Evolutionary conservation across 2,888 invertebrate species (phyloP).

Genomic region (Lycaena phlaeas): DNA sequence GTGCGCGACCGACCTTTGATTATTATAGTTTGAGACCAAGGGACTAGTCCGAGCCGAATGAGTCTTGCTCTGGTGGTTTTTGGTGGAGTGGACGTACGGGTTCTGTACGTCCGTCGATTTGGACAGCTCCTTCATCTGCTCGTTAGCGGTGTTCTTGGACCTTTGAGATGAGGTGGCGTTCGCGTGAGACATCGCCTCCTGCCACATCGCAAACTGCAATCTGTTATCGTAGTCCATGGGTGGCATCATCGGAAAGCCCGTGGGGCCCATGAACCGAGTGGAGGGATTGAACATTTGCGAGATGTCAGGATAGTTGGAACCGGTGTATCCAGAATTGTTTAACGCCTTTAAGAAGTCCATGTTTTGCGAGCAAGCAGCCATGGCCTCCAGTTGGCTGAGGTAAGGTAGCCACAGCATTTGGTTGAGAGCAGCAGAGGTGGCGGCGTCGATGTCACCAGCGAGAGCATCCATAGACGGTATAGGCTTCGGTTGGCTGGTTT

Average conservation of each 20-base stretch:
- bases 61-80: constrained; percentile 47
- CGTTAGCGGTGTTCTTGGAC: constrained; percentile 37
- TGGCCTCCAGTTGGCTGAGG: constrained; percentile 74
- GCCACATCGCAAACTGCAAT: constrained; percentile 78
- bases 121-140: constrained; percentile 47
- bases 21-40: constrained; percentile 54
- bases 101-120: constrained; percentile 55
- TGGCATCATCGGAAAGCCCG: constrained; percentile 54
- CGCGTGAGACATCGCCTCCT: constrained; percentile 76
- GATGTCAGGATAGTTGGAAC: constrained; percentile 61
- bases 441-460: constrained; percentile 78
- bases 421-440: constrained; percentile 78
- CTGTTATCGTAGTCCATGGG: constrained; percentile 69
- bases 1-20: constrained; percentile 82
- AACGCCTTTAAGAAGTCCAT: constrained; percentile 74
- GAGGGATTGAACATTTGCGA: constrained; percentile 63
- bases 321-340: constrained; percentile 60
- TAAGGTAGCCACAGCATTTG: constrained; percentile 85
- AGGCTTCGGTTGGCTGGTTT: constrained; percentile 35
- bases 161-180: constrained; percentile 46
- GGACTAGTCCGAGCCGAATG: constrained; percentile 67
- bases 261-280: constrained; percentile 51
- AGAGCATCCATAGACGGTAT: constrained; percentile 55
- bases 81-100: constrained; percentile 57
- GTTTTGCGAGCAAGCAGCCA: constrained; percentile 71